A percentile compares a stretch with the other conserved stretches of the same genome.
Evolutionary conservation across 2,797 vertebrate genomes (phyloP).

Genomic region (Pangasius djambal): DNA sequence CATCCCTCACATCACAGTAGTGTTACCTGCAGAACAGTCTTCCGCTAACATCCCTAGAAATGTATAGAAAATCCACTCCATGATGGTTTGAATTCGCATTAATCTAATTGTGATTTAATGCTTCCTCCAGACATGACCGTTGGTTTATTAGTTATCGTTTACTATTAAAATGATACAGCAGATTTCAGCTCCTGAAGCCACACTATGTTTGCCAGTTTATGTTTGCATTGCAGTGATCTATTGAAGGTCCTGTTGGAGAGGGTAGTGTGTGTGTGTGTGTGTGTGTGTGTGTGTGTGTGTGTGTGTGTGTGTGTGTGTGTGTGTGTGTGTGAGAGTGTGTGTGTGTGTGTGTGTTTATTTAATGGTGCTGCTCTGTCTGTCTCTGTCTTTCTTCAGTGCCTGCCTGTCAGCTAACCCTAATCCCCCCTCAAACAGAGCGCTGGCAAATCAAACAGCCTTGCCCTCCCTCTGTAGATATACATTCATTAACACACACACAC

Average conservation of each 20-base stretch:
- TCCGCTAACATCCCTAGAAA: background rate
- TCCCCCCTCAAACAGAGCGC: constrained; percentile 55
- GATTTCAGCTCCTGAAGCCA: background rate
- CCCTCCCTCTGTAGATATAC: constrained; percentile 42
- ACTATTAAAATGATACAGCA: background rate
- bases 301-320: background rate
- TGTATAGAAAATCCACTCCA: background rate
- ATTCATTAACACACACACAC: constrained; percentile 34
- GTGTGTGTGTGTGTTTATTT: constrained; percentile 41
- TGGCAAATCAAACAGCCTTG: constrained; percentile 53
- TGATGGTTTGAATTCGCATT: background rate
- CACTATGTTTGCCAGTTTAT: background rate
- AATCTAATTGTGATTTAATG: background rate
- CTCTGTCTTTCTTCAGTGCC: constrained; percentile 42
- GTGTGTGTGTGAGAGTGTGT: too few relatives aligned
- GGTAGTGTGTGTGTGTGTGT: background rate
- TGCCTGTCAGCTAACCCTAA: constrained; percentile 54
- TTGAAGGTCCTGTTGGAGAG: constrained; percentile 1
- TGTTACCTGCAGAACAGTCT: background rate
- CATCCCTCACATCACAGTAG: background rate
- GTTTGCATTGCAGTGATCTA: constrained; percentile 8
- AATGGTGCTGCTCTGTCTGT: constrained; percentile 46
- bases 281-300: background rate
- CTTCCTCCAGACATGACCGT: background rate
- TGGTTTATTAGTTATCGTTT: background rate